These are phyloP conservation scores for Stichopus chloronotus DNA, from an alignment of 35 echinoderm and acorn worm species.

Conservation along the genomic window DNA sequence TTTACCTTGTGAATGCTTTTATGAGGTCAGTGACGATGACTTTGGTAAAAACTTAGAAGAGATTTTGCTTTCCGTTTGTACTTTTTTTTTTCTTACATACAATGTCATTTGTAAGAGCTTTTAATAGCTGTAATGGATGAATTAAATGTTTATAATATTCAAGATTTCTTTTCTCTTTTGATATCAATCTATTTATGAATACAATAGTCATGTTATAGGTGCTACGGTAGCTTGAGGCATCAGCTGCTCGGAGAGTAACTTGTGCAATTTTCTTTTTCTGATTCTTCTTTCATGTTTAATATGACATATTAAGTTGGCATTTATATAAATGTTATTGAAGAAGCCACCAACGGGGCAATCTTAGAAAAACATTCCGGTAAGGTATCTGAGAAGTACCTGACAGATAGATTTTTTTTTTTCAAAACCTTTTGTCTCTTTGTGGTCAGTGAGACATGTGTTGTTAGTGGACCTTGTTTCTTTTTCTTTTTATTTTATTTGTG, in stretches of 20 bases:
- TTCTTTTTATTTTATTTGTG: not conserved
- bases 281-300: slow-evolving; percentile 41
- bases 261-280: slow-evolving; percentile 39
- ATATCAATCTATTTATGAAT: slow-evolving; percentile 4
- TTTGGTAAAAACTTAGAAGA: no score
- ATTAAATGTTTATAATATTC: slow-evolving; percentile 24
- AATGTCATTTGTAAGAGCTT: not conserved
- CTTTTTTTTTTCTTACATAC: no score
- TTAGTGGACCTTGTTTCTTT: not conserved
- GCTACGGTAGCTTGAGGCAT: slow-evolving; percentile 39
- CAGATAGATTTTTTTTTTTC: slow-evolving; percentile 15
- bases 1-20: no score
- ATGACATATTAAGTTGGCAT: slow-evolving; percentile 33
- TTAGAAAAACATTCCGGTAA: slow-evolving; percentile 49
- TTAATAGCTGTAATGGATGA: not conserved
- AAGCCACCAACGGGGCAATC: slow-evolving; percentile 21
- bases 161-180: not conserved
- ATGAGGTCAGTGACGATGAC: no score
- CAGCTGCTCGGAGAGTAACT: slow-evolving; percentile 26
- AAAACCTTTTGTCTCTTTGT: slow-evolving; percentile 2
- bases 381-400: not conserved
- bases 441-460: not conserved
- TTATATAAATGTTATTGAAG: slow-evolving; percentile 46
- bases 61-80: no score
- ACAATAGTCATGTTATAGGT: slow-evolving; percentile 35